Base-by-base conservation (phyloP, 2,888 invertebrate genomes). In the Reticulitermes lucifugus region DNA sequence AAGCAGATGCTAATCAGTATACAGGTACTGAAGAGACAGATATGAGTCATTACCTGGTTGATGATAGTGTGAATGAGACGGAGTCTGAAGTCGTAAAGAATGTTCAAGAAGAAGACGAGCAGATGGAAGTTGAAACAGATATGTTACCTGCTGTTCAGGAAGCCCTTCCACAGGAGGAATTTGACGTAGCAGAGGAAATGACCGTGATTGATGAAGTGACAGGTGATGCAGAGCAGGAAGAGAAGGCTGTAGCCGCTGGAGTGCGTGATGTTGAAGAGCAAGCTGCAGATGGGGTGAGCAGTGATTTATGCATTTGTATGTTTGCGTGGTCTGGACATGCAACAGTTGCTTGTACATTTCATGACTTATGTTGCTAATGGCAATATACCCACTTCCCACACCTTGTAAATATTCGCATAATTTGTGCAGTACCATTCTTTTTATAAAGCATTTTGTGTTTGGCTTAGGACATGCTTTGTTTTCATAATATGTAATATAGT, bases 151-250 rank as follows among this genome's bases (percentile, higher is more conserved):
- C 29, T 35, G 29, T 41, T 73, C 35, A 12, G 14, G 73, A 73
- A 35, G 25, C 35, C 25, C 73, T 9, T 41, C 21, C 73, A 2
- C 73, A 73, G 51, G 77, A 77, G 35, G 77, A 77, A 25, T 41
- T 60, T 21, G 77, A 83, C 12, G 60, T 7, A 41, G 60, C 43
- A 41, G 84, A 84, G 2, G 89, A 89, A 86, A 90, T 90, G 87
- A 89, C 88, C 86, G 89, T 88, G 83, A 88, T 89, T 83, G 88
- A 88, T 83, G 88, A 88, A 87, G 87, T 88, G n/a, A 85, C 82
- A 83, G 87, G 87, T 55, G 87, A 87, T 21, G 55, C 46, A 29
- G 84, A 43, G 43, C 89, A 89, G 51, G 89, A 88, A 81, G 87
- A 88, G 65, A 88, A 88, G 83, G 85, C 87, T 41, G 88, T 87